Base-by-base conservation (phyloP, 2,888 invertebrate genomes). In the Tetrapedia diversipes region DNA sequence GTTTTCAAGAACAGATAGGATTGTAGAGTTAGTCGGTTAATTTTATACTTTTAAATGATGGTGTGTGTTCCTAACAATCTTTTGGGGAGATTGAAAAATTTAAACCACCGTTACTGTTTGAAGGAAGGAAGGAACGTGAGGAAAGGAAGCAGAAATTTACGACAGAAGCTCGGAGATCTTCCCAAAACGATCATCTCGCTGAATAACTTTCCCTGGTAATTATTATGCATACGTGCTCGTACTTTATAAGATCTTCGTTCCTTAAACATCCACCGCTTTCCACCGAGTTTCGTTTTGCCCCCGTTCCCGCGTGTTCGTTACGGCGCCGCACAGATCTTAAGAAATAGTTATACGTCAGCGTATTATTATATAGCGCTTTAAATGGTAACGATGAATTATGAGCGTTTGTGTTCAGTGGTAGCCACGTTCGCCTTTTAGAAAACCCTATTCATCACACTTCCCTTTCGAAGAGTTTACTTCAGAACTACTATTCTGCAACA, bases 321-420 rank as follows among this genome's bases (percentile, higher is more conserved):
- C 64, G 41, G 47, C 22, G 60, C 61, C 57, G 57, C 53, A 77
- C 81, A 84, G 86, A 87, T 86, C 85, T 88, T 87, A 87, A 87
- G 88, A 87, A 89, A 88, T 89, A 86, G 87, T 89, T 88, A 84
- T 84, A 51, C 70, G 82, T 86, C 80, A 82, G 84, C 79, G 85
- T 87, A 88, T 89, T 89, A 88, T 89, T 89, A 89, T 88, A 88
- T 87, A 83, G 87, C 88, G 88, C 89, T 89, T 88, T 89, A 89
- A 89, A 89, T 89, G 89, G 89, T 88, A 88, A 87, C 89, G 87
- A 89, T 89, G 89, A 89, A 89, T 89, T 89, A 89, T 86, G 83
- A 83, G 70, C 86, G 85, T 82, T n/a, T 82, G 81, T 82, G 22
- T 86, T 74, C 85, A 81, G 77, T 73, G 83, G 85, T 85, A 86